These are phyloP conservation scores for Eristalis intricaria DNA, from an alignment of 2,888 invertebrate species.

Conservation along the genomic window DNA sequence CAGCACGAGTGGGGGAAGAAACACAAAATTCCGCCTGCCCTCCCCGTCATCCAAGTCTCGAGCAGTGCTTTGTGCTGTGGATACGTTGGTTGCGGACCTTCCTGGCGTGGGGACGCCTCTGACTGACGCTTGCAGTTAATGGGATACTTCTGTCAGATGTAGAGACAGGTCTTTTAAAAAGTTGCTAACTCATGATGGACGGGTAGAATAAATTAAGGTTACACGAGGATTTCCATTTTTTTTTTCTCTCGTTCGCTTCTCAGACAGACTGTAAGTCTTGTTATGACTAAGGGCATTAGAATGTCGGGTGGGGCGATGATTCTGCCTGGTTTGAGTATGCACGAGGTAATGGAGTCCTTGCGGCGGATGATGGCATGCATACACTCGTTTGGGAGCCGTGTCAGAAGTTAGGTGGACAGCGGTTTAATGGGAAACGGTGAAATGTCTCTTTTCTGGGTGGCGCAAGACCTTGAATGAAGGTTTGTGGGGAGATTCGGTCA, in stretches of 20 bases:
- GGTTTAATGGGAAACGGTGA: too few species aligned
- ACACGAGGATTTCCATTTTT: background rate
- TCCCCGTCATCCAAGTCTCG: background rate
- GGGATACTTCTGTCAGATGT: conserved; percentile 29
- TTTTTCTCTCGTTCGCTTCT: background rate
- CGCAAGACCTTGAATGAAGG: too few species aligned
- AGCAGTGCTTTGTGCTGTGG: conserved; percentile 7
- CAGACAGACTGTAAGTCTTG: background rate
- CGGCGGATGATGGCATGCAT: background rate
- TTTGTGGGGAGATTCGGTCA: too few species aligned
- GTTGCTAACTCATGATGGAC: conserved; percentile 6
- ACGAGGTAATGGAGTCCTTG: background rate
- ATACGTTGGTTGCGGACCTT: background rate
- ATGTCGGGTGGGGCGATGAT: background rate
- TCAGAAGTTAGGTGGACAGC: too few species aligned
- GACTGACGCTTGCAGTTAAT: conserved; percentile 46
- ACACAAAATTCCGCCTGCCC: background rate
- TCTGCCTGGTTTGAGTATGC: background rate
- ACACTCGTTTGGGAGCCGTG: too few species aligned
- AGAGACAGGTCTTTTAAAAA: conserved; percentile 10
- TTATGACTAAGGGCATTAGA: background rate
- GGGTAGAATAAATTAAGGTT: conserved; percentile 3
- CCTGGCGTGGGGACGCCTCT: background rate
- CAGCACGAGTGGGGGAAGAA: background rate
- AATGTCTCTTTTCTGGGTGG: too few species aligned